Evolutionary conservation across 2,888 invertebrate species (phyloP).

Genomic region (Plemyria rubiginata): DNA sequence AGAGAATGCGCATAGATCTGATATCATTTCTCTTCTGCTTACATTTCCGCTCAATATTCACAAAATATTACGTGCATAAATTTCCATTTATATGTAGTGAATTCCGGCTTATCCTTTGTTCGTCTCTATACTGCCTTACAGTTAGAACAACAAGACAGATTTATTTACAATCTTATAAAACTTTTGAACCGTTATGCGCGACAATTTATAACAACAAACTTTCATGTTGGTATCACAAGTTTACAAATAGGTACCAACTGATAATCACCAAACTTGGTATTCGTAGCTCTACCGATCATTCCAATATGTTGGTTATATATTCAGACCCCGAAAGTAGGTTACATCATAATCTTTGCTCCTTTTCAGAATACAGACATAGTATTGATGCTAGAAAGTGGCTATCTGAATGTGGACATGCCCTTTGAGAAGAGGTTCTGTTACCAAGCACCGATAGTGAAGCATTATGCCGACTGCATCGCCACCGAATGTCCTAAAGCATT

Average conservation of each 20-base stretch:
- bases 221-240: slow-evolving; percentile 8
- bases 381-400: slow-evolving; percentile 68
- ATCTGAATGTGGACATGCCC: slow-evolving; percentile 59
- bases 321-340: neutral
- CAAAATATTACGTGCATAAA: slow-evolving; percentile 30
- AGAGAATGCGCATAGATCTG: slow-evolving; percentile 31
- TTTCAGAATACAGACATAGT: slow-evolving; percentile 75
- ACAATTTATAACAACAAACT: neutral
- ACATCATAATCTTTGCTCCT: slow-evolving; percentile 7
- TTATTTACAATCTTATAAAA: slow-evolving; percentile 15
- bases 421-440: slow-evolving; percentile 64
- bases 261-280: neutral
- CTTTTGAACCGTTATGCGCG: slow-evolving; percentile 3
- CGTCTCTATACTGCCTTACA: slow-evolving; percentile 15
- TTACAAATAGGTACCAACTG: neutral
- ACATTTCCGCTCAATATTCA: slow-evolving; percentile 31
- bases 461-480: slow-evolving; percentile 77
- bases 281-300: neutral
- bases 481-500: slow-evolving; percentile 83
- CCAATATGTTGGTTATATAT: neutral
- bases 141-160: slow-evolving; percentile 8
- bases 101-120: slow-evolving; percentile 19
- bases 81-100: slow-evolving; percentile 22
- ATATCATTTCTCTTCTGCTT: slow-evolving; percentile 26
- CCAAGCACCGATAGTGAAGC: slow-evolving; percentile 73